A percentile compares a stretch with the other conserved stretches of the same genome.
phyloP scores from a whole-genome alignment of 2,797 vertebrate genomes.

The Hypotaenidia philippensis region DNA sequence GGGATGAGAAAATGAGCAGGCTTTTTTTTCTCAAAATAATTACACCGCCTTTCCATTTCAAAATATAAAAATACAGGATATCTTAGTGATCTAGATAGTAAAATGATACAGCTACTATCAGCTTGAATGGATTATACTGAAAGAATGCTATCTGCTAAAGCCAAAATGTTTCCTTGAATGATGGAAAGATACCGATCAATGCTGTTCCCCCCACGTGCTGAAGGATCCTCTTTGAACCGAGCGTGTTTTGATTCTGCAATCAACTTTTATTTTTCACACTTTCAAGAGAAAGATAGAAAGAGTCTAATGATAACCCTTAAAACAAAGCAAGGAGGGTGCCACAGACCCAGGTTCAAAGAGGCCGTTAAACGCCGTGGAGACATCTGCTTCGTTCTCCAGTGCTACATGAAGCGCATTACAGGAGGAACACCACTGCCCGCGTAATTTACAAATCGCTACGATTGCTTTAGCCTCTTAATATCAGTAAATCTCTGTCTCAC shows the following conservation, averaged over 20 bases:
- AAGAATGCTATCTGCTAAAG: background rate
- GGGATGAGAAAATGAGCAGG: background rate
- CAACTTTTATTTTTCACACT: background rate
- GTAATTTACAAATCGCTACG: background rate
- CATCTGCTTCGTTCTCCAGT: background rate
- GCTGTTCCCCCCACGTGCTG: background rate
- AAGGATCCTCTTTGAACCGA: background rate
- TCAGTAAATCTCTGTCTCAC: constrained; percentile 25
- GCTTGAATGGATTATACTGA: background rate
- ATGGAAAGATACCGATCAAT: background rate
- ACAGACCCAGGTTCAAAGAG: background rate
- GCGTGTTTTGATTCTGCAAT: background rate
- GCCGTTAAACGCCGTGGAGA: background rate
- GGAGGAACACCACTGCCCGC: background rate
- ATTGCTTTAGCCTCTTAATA: constrained; percentile 27
- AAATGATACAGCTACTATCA: background rate
- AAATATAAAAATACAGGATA: background rate
- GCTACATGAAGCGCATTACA: background rate
- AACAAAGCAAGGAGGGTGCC: background rate
- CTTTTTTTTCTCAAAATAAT: background rate
- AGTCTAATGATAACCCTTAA: background rate
- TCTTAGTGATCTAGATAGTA: background rate
- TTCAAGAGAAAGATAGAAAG: background rate
- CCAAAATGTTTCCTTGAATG: background rate
- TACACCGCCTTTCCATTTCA: background rate